phyloP scores from a whole-genome alignment of 64 coral and sea anemone genomes.

The Catalaphyllia jardinei region DNA sequence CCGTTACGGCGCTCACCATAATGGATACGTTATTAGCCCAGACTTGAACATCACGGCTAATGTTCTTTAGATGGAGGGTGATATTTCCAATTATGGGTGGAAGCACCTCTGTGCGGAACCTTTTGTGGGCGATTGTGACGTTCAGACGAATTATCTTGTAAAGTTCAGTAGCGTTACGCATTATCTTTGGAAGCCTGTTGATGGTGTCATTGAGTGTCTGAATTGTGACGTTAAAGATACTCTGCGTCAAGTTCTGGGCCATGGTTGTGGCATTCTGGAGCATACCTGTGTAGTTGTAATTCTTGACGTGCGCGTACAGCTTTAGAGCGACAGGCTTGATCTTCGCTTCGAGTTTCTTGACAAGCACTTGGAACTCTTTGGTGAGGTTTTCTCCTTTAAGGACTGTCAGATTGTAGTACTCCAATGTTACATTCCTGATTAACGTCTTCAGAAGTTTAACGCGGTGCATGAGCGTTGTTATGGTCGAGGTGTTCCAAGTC shows the following conservation, averaged over 20 bases:
- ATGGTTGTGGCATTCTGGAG: conserved; percentile 44
- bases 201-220: conserved; percentile 41
- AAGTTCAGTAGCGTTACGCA: conserved; percentile 49
- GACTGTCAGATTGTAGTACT: conserved; percentile 82
- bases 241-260: conserved; percentile 53
- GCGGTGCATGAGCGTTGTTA: conserved; percentile 46
- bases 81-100: conserved; percentile 41
- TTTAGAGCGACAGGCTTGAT: conserved; percentile 72
- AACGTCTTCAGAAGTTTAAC: conserved; percentile 53
- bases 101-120: conserved; percentile 24
- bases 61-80: conserved; percentile 61
- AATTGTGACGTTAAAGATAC: conserved; percentile 38
- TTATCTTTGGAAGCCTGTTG: conserved; percentile 54
- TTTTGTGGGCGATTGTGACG: conserved; percentile 1
- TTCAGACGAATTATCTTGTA: conserved; percentile 26
- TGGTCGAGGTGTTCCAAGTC: conserved; percentile 80
- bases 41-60: conserved; percentile 59
- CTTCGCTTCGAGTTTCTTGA: conserved; percentile 67
- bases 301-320: conserved; percentile 56
- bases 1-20: conserved; percentile 63
- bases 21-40: conserved; percentile 75
- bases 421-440: conserved; percentile 62
- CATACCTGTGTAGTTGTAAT: conserved; percentile 61
- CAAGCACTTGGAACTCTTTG: conserved; percentile 52
- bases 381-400: conserved; percentile 57